Conservation (phyloP, 2,113 vertebrate species). For the Bujurquina vittata region DNA sequence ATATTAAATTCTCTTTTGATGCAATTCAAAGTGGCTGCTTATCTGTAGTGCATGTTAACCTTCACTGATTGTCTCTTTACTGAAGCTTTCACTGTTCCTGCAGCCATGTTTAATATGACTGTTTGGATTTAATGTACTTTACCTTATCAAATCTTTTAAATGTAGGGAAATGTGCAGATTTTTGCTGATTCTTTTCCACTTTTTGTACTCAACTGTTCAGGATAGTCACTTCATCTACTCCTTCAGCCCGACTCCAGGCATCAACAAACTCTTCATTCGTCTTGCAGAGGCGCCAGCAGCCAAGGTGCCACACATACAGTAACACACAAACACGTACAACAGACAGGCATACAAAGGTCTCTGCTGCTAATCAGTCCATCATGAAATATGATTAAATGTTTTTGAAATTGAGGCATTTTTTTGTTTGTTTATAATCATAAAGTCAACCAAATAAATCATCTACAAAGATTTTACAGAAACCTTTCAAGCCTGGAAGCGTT, state of each 20-base stretch:
- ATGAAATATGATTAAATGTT: not conserved
- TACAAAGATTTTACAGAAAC: not conserved
- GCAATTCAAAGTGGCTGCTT: rapidly evolving
- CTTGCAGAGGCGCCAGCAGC: constrained; percentile 88
- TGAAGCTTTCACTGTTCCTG: not conserved
- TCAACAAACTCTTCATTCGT: constrained; percentile 94
- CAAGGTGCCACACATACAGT: constrained; percentile 84
- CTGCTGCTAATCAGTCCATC: not conserved
- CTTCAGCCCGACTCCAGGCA: constrained; percentile 89
- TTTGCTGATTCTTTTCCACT: not conserved
- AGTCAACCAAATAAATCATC: not conserved
- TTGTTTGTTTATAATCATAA: not conserved
- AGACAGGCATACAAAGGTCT: not conserved
- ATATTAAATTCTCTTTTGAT: not conserved
- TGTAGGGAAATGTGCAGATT: not conserved
- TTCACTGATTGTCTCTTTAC: not conserved
- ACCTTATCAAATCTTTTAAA: not conserved
- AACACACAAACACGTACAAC: not conserved
- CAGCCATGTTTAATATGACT: not conserved
- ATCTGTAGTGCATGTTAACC: not conserved
- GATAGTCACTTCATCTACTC: constrained; percentile 99
- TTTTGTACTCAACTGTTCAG: constrained; percentile 74
- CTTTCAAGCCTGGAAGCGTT: not conserved
- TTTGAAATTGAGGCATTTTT: not conserved
- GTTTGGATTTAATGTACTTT: not conserved